Percentiles rank a stretch among this genome's conserved stretches.
Conservation (phyloP, 1,140 invertebrate genomes). For the Carcinoscorpius rotundicauda region DNA sequence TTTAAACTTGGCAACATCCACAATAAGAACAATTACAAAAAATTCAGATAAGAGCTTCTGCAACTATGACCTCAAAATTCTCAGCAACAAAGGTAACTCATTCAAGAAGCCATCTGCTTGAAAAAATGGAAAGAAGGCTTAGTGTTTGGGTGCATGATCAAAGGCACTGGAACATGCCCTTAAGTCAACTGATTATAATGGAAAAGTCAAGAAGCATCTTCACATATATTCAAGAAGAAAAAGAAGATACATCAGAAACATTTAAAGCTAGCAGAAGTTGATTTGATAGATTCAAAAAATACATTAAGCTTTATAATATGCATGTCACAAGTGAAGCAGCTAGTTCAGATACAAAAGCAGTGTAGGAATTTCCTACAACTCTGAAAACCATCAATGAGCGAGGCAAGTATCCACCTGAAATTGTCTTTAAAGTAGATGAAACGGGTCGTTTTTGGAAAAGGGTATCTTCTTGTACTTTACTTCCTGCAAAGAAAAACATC, state of each 20-base stretch:
- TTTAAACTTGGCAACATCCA: too few species aligned
- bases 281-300: slow-evolving; percentile 31
- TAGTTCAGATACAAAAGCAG: slow-evolving; percentile 28
- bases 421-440: slow-evolving; percentile 27
- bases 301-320: slow-evolving; percentile 29
- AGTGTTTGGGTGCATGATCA: too few species aligned
- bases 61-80: too few species aligned
- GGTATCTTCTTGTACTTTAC: slow-evolving; percentile 15
- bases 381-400: slow-evolving; percentile 28
- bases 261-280: slow-evolving; percentile 31
- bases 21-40: too few species aligned
- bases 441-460: slow-evolving; percentile 24
- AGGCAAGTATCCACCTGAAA: slow-evolving; percentile 28
- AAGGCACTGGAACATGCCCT: not conserved
- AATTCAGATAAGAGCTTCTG: too few species aligned
- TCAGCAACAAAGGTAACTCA: too few species aligned
- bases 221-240: not conserved
- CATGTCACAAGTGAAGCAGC: slow-evolving; percentile 29
- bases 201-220: not conserved
- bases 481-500: slow-evolving; percentile 8
- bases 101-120: too few species aligned
- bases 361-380: slow-evolving; percentile 23
- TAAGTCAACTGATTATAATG: slow-evolving; percentile 1
- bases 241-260: not conserved
- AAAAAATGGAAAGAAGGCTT: too few species aligned